Percentiles rank a stretch among this genome's conserved stretches.
phyloP scores from a whole-genome alignment of 2,888 invertebrate species.

The Catotricha subobsoleta region DNA sequence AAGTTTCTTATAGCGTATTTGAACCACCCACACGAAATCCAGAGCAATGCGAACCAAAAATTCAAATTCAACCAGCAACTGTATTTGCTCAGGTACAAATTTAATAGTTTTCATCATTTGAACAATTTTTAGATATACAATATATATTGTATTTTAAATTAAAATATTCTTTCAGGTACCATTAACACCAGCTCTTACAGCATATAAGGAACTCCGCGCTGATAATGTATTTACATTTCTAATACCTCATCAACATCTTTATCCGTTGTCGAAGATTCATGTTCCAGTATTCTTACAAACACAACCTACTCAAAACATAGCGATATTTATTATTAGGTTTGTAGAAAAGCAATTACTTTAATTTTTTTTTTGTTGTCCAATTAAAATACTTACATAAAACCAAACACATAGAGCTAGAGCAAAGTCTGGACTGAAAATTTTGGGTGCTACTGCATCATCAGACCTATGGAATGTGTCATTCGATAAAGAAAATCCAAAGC shows the following conservation, averaged over 20 bases:
- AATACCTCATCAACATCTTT: slow-evolving; percentile 72
- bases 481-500: slow-evolving; percentile 62
- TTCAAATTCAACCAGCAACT: slow-evolving; percentile 49
- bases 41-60: slow-evolving; percentile 55
- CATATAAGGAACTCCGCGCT: slow-evolving; percentile 68
- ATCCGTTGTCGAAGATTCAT: slow-evolving; percentile 76
- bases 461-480: slow-evolving; percentile 77
- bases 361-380: not conserved
- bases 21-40: slow-evolving; percentile 56
- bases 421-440: slow-evolving; percentile 67
- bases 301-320: slow-evolving; percentile 45
- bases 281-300: slow-evolving; percentile 75
- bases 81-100: slow-evolving; percentile 29
- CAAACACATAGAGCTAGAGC: slow-evolving; percentile 87
- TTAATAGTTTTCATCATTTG: not conserved
- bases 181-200: slow-evolving; percentile 56
- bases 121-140: not conserved
- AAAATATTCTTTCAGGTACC: slow-evolving; percentile 33
- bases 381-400: not conserved
- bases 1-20: slow-evolving; percentile 74
- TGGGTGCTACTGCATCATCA: slow-evolving; percentile 61
- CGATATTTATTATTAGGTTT: slow-evolving; percentile 73
- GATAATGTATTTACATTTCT: slow-evolving; percentile 70
- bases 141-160: not conserved
- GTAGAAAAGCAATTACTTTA: slow-evolving; percentile 14